Conservation (phyloP, 1,140 invertebrate species). For the Papilio dardanus region DNA sequence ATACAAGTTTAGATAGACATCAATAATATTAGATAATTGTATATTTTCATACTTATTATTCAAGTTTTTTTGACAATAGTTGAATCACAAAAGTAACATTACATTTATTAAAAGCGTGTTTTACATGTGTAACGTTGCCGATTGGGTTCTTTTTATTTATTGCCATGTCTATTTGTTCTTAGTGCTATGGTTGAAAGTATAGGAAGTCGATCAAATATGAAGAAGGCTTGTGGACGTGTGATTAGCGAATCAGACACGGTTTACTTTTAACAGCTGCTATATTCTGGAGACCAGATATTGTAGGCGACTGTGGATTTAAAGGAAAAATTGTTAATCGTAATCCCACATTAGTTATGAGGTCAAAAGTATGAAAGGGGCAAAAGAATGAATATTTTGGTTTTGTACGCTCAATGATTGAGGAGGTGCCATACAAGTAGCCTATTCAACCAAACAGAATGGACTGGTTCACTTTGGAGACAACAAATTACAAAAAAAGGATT, state of each 20-base stretch:
- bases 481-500: no score
- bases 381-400: no score
- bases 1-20: constrained; percentile 15
- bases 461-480: no score
- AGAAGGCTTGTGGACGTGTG: constrained; percentile 40
- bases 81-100: no score
- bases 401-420: no score
- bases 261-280: not conserved
- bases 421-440: no score
- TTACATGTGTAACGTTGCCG: not conserved
- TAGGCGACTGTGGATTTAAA: no score
- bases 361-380: no score
- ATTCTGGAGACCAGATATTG: constrained; percentile 1
- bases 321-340: no score
- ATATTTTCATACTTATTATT: not conserved
- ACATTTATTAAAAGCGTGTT: not conserved
- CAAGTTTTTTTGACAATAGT: not conserved
- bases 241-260: constrained; percentile 41
- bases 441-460: no score
- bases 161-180: constrained; percentile 36
- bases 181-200: constrained; percentile 13
- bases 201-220: constrained; percentile 49
- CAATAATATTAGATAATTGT: not conserved
- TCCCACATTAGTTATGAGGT: no score
- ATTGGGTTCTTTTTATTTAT: not conserved